Base-by-base conservation (phyloP, 2,113 vertebrate species). In the Tauraco erythrolophus region DNA sequence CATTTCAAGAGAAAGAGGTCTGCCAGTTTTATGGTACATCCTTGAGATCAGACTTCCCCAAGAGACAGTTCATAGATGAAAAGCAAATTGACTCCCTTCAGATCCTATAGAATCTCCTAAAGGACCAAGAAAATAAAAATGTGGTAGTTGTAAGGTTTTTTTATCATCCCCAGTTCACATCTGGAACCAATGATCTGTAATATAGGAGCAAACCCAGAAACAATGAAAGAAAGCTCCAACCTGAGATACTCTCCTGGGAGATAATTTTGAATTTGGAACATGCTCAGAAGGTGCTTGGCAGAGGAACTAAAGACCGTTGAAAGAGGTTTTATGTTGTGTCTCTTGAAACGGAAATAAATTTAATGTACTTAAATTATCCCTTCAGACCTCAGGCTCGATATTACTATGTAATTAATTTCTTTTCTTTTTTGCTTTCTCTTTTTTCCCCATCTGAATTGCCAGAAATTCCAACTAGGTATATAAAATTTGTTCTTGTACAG, bases 321-420 rank as follows among this genome's bases (percentile, higher is more conserved):
- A 78, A 91, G 35, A 93, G 94, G 48, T 96, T 97, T 97, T 94
- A 89, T 91, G 76, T 94, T 75, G 64, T 95, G 72, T 91, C 80
- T 89, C 76, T 94, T 94, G 91, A 91, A 96, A 91, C 33, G 91
- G 78, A 95, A 97, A 92, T 89, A 87, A 92, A 92, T 96, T 71
- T 89, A 81, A 84, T 65, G 51, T 83, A 71, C 60, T 91, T 94
- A 87, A 97, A 91, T 92, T 94, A 92, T 71, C 56, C 80, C 27
- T 89, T 86, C 45, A 87, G 72, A 89, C 56, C 43, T 89, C 77
- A 82, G 76, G 39, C 30, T 95, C 9, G 70, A 3, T 56, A 35
- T 84, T 88, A 43, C 66, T 84, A 7, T 84, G 14, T 61, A 77
- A 23, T 85, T 82, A 0, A 62, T 39, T 48, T 35, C 1, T 43